A percentile compares a stretch with the other conserved stretches of the same genome.
These are phyloP conservation scores for Eupelmus urozonus DNA, from an alignment of 2,888 invertebrate genomes.

Conservation along the genomic window DNA sequence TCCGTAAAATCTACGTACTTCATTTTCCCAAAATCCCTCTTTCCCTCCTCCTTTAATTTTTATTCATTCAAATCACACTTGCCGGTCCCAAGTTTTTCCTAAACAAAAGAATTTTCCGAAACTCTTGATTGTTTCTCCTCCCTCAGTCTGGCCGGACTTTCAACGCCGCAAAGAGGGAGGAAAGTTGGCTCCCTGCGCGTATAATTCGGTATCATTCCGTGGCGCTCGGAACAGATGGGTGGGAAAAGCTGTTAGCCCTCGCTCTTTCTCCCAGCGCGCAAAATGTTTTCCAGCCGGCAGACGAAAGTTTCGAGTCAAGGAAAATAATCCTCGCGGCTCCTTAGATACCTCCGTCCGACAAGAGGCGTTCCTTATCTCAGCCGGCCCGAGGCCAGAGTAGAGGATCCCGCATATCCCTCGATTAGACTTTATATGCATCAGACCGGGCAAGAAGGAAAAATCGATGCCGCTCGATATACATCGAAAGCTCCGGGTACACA, in stretches of 20 bases:
- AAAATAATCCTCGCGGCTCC: constrained; percentile 66
- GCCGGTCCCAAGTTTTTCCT: background rate
- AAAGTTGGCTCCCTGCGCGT: constrained; percentile 26
- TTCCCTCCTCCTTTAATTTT: background rate
- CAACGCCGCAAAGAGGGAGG: constrained; percentile 4
- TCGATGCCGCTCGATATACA: no score
- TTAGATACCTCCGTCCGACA: background rate
- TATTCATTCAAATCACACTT: background rate
- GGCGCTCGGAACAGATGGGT: constrained; percentile 20
- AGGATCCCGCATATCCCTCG: background rate
- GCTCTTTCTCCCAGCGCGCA: constrained; percentile 51
- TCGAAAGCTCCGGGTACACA: no score
- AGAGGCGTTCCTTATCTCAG: background rate
- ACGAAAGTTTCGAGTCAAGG: constrained; percentile 57
- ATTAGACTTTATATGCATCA: background rate
- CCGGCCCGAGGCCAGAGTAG: background rate
- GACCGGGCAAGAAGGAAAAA: background rate
- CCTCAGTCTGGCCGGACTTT: background rate
- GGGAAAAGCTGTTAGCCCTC: constrained; percentile 57
- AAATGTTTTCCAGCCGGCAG: constrained; percentile 64
- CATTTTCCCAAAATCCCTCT: background rate
- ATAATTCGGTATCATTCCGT: constrained; percentile 37
- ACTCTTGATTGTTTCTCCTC: constrained; percentile 15
- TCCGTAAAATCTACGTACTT: constrained; percentile 7
- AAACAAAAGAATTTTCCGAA: constrained; percentile 16